Conservation (phyloP, 1,140 invertebrate genomes). For the Drosophila pseudoananassae region DNA sequence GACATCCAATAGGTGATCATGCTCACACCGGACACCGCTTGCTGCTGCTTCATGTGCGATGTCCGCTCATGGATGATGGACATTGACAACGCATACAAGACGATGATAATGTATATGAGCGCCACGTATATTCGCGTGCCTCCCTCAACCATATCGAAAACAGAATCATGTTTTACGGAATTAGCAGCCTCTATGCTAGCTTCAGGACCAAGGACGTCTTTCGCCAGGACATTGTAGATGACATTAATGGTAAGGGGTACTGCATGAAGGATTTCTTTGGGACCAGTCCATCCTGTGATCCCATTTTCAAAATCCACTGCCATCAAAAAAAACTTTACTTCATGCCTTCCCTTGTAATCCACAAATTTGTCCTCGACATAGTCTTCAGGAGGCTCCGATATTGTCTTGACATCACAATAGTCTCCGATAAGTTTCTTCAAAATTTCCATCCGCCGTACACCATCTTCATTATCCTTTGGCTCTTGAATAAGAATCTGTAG, state of each 20-base stretch:
- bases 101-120: background rate
- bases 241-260: conserved; percentile 86
- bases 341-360: background rate
- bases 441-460: background rate
- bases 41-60: conserved; percentile 20
- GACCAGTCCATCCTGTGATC: conserved; percentile 86
- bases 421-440: background rate
- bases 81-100: background rate
- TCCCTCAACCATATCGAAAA: too few relatives aligned
- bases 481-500: background rate
- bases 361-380: background rate
- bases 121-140: too few relatives aligned
- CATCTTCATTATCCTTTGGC: too few relatives aligned
- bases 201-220: background rate
- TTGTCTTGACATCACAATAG: background rate
- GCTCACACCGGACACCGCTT: conserved; percentile 17
- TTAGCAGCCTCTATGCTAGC: conserved; percentile 7
- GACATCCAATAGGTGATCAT: conserved; percentile 31
- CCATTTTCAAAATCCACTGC: conserved; percentile 18
- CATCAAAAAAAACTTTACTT: conserved; percentile 5
- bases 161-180: background rate
- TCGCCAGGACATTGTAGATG: conserved; percentile 85
- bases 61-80: background rate
- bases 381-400: background rate
- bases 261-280: conserved; percentile 87